Evolutionary conservation across 2,113 vertebrate genomes (phyloP), one percentile per base, ranked within the genome.

Genomic region (Hoplias malabaricus): DNA sequence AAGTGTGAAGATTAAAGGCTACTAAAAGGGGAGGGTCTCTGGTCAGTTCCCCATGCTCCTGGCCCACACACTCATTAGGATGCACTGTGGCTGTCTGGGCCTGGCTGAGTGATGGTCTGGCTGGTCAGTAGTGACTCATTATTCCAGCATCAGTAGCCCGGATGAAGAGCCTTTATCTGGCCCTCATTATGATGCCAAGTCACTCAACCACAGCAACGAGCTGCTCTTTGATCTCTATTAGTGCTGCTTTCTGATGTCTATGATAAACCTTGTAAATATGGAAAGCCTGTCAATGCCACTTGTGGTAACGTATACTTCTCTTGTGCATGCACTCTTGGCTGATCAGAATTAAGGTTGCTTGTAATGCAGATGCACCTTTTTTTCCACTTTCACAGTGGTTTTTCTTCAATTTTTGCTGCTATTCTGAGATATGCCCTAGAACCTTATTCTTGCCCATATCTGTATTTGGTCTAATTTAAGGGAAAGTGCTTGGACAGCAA

Each of bases 151-250:
- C 48, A 57, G 36, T 75, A 48, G 34, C 56, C 67, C 57, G 43
- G 67, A 70, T 82, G 46, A 25, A 38, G 23, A 59, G 16, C 33
- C 77, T 83, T 83, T 77, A 72, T 61, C 36, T 61, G 63, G 73
- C 62, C 53, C 62, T 73, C 77, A 83, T 80, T 80, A 83, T 5
- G n/a, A 82, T 82, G 48, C 76, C 23, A 46, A 69, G 65, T 82
- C 80, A 75, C 69, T 61, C 77, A 72, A 73, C n/a, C 38, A 68
- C 29, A 43, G 59, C 34, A 5, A 57, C 36, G 57, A n/a, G n/a
- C 43, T 50, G 13, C 67, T 74, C 67, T 76, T 66, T 76, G 29
- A 79, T 79, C 59, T 53, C 74, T 33, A 62, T 57, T 57, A 71
- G 29, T 1, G 0, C 40, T 63, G 36, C 57, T 75, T 82, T 75